Evolutionary conservation across 2,797 vertebrate genomes (phyloP).

Genomic region (Loriculus beryllinus): DNA sequence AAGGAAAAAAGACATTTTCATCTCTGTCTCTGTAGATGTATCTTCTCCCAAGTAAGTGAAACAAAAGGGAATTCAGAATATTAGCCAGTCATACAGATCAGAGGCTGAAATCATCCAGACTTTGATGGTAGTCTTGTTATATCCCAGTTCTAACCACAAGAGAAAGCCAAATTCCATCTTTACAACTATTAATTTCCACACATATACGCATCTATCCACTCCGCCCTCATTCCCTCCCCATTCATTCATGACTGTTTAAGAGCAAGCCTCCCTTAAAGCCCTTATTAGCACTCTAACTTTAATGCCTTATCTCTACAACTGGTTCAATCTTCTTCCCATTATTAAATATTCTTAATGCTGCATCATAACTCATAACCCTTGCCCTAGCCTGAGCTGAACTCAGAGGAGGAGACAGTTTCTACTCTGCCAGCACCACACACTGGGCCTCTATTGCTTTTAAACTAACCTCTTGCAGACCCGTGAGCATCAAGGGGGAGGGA

Average conservation of each 20-base stretch:
- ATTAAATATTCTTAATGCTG: neutral
- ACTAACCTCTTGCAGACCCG: neutral
- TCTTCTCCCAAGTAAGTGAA: neutral
- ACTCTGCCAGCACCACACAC: neutral
- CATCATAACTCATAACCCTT: neutral
- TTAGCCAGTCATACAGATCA: neutral
- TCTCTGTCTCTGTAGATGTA: neutral
- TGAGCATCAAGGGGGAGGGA: neutral
- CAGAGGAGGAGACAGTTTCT: neutral
- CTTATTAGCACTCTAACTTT: neutral
- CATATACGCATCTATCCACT: neutral
- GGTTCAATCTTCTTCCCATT: neutral
- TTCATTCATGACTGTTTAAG: neutral
- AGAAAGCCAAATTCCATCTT: conserved; percentile 3
- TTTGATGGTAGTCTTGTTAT: neutral
- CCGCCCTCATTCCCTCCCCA: neutral
- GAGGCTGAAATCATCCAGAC: neutral
- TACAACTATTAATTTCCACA: conserved; percentile 7
- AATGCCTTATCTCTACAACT: neutral
- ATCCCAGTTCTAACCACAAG: neutral
- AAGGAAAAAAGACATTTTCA: conserved; percentile 32
- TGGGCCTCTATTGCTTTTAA: neutral
- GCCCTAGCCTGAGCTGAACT: neutral
- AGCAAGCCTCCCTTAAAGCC: neutral
- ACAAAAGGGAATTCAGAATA: neutral